These are phyloP conservation scores for Aegithalos caudatus DNA, from an alignment of 2,113 vertebrate species.

Conservation along the genomic window DNA sequence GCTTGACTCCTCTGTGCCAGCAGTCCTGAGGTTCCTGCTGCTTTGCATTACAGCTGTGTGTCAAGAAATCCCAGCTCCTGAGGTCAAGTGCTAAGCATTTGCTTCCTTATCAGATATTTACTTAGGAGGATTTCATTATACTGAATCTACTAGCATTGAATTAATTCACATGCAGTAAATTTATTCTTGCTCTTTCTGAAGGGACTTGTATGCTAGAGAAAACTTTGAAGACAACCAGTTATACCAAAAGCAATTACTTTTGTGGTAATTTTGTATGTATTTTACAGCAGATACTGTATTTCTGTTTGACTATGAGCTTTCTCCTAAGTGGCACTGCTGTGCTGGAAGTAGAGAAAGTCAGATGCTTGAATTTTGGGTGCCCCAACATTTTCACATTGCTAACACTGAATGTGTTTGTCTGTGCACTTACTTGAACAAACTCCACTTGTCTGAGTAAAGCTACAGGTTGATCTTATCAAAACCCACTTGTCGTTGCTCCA, in stretches of 20 bases:
- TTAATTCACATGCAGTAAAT: constrained; percentile 73
- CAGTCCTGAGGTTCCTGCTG: neutral
- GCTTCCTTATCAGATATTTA: constrained; percentile 74
- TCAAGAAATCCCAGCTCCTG: constrained; percentile 59
- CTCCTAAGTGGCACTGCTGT: constrained; percentile 33
- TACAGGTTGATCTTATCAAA: neutral
- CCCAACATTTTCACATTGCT: neutral
- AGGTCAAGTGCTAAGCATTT: constrained; percentile 68
- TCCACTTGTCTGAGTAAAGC: neutral
- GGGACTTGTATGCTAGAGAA: constrained; percentile 62
- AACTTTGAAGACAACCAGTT: constrained; percentile 72
- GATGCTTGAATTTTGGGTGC: neutral
- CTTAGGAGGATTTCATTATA: constrained; percentile 74
- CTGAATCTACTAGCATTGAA: constrained; percentile 70
- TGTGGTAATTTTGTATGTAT: constrained; percentile 74
- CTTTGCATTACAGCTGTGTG: neutral
- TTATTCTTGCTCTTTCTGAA: constrained; percentile 69
- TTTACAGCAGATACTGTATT: constrained; percentile 64
- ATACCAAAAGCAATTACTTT: constrained; percentile 79
- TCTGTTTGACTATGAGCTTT: constrained; percentile 68
- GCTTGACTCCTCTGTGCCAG: neutral
- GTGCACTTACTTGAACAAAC: neutral
- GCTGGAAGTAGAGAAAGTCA: neutral
- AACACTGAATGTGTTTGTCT: neutral
- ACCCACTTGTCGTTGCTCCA: neutral